These are phyloP conservation scores for Bothrops alternatus DNA, from an alignment of 2,797 vertebrate genomes.

Conservation along the genomic window DNA sequence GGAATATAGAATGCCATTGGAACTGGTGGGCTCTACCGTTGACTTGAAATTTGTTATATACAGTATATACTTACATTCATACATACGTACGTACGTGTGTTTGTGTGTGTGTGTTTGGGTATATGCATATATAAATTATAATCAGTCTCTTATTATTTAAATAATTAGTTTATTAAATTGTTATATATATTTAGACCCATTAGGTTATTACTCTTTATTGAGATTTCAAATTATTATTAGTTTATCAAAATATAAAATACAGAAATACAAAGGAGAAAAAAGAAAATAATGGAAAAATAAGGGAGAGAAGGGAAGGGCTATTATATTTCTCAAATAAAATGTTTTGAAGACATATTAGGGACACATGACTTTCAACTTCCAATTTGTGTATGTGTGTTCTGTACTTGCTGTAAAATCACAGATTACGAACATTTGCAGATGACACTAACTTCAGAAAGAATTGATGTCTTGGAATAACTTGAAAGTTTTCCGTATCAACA, in stretches of 20 bases:
- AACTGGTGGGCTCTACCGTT: background rate
- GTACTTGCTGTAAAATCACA: constrained; percentile 3
- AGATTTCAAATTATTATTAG: background rate
- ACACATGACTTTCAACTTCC: background rate
- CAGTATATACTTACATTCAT: too few relatives aligned
- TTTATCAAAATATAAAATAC: background rate
- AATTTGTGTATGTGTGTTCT: background rate
- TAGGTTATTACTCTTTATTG: background rate
- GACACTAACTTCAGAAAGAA: constrained; percentile 1
- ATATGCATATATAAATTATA: background rate
- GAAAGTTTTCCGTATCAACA: constrained; percentile 27
- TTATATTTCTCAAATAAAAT: constrained; percentile 8
- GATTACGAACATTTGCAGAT: background rate
- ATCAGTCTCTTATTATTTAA: background rate
- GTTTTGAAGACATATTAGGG: background rate
- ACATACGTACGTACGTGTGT: too few relatives aligned
- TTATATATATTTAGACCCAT: background rate
- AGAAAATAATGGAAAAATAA: background rate
- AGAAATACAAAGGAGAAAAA: background rate
- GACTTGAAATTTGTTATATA: background rate
- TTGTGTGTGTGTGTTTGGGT: background rate
- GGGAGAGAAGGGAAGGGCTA: background rate
- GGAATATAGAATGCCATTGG: background rate
- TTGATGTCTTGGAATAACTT: constrained; percentile 36
- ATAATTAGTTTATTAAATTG: background rate